phyloP scores from a whole-genome alignment of 2,888 invertebrate species.

The Anorthoa munda region DNA sequence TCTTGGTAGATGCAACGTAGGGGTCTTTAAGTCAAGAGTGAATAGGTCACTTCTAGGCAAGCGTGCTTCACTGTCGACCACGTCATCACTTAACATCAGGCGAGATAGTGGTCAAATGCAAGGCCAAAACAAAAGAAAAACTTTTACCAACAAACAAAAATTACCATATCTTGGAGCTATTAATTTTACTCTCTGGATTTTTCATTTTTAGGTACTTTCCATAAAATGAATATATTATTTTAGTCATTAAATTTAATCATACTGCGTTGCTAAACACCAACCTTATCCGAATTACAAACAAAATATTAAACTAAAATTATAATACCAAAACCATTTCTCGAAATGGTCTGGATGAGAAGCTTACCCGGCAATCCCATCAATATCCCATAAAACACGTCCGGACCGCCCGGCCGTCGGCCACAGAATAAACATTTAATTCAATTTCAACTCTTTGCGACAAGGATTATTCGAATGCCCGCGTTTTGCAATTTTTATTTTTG shows the following conservation, averaged over 20 bases:
- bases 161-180: too few relatives aligned
- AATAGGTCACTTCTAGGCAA: too few relatives aligned
- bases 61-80: too few relatives aligned
- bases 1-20: too few relatives aligned
- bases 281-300: neutral
- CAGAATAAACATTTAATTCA: constrained; percentile 57
- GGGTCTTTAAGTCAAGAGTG: too few relatives aligned
- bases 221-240: neutral
- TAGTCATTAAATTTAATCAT: neutral
- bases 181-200: too few relatives aligned
- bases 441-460: constrained; percentile 51
- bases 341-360: constrained; percentile 32
- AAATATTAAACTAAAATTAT: constrained; percentile 8
- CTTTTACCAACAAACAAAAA: too few relatives aligned
- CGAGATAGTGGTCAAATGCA: too few relatives aligned
- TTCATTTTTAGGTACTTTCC: too few relatives aligned
- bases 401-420: constrained; percentile 9
- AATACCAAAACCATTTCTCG: constrained; percentile 27
- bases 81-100: too few relatives aligned
- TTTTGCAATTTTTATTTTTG: constrained; percentile 27
- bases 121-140: too few relatives aligned
- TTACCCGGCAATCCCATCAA: constrained; percentile 54
- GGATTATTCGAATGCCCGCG: constrained; percentile 48
- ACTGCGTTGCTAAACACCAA: neutral
- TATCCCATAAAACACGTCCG: constrained; percentile 53